These are phyloP conservation scores for Alloplasta piceator DNA, from an alignment of 2,888 invertebrate genomes.

Conservation along the genomic window DNA sequence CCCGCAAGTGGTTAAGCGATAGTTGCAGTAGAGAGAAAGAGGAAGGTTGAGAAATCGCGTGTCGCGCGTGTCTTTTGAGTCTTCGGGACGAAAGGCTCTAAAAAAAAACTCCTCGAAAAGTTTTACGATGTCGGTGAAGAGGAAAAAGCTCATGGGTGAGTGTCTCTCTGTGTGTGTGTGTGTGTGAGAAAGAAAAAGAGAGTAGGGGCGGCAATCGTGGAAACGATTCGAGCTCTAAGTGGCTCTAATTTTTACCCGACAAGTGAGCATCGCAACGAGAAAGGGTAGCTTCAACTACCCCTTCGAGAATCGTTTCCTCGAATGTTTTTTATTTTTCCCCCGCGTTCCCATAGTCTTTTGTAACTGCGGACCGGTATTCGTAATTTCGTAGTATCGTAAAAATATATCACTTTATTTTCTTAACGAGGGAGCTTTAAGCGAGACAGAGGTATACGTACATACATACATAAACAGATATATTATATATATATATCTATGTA, in stretches of 20 bases:
- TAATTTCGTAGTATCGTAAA: conserved; percentile 32
- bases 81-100: conserved; percentile 46
- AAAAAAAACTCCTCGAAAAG: conserved; percentile 46
- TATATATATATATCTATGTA: conserved; percentile 30
- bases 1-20: conserved; percentile 32
- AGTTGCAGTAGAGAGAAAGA: conserved; percentile 2
- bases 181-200: conserved; percentile 1
- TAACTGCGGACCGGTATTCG: conserved; percentile 6
- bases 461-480: background rate
- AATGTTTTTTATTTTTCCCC: conserved; percentile 20
- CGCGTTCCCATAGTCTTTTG: background rate
- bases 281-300: conserved; percentile 26
- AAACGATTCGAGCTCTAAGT: conserved; percentile 51
- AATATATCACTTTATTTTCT: conserved; percentile 37
- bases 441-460: conserved; percentile 1
- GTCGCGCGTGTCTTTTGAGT: conserved; percentile 55
- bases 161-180: too few species aligned
- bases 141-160: conserved; percentile 19
- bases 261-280: conserved; percentile 50
- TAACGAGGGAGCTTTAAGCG: conserved; percentile 14
- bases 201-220: conserved; percentile 23
- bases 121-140: conserved; percentile 9
- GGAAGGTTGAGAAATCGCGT: conserved; percentile 20
- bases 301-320: conserved; percentile 31
- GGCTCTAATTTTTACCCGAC: conserved; percentile 52